Conservation (phyloP, 1,140 invertebrate species). For the Oscheius sp. region DNA sequence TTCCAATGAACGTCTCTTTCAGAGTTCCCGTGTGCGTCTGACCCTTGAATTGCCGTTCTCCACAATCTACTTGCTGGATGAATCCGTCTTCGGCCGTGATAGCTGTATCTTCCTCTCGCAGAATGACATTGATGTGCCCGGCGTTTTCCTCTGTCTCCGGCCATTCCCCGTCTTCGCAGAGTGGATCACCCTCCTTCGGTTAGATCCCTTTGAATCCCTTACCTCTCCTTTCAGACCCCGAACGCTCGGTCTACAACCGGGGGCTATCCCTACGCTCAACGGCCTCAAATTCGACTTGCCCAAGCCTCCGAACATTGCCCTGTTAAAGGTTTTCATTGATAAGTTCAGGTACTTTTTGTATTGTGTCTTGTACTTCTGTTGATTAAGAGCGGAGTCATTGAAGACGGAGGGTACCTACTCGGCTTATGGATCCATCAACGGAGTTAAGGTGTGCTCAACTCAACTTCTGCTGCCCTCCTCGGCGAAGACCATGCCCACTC, state of each 20-base stretch:
- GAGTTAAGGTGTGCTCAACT: background rate
- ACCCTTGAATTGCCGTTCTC: constrained; percentile 18
- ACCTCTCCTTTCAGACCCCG: background rate
- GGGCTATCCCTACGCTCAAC: background rate
- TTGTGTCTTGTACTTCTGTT: background rate
- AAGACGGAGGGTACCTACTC: constrained; percentile 4
- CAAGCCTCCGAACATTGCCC: background rate
- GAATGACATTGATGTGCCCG: background rate
- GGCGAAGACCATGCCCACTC: background rate
- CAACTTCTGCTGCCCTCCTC: background rate
- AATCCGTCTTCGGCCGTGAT: constrained; percentile 18
- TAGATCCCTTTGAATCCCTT: background rate
- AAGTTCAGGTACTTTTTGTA: constrained; percentile 3
- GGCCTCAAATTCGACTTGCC: background rate
- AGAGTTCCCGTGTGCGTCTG: background rate
- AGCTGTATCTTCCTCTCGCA: constrained; percentile 14
- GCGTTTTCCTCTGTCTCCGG: background rate
- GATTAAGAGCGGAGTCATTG: constrained; percentile 2
- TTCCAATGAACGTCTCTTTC: background rate
- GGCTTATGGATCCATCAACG: constrained; percentile 2
- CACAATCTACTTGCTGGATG: background rate
- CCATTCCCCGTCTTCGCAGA: background rate
- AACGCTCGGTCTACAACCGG: background rate
- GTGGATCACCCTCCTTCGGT: background rate
- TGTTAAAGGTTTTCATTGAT: background rate